Conservation (phyloP, 2,113 vertebrate species). For the Pelvicachromis taeniatus region DNA sequence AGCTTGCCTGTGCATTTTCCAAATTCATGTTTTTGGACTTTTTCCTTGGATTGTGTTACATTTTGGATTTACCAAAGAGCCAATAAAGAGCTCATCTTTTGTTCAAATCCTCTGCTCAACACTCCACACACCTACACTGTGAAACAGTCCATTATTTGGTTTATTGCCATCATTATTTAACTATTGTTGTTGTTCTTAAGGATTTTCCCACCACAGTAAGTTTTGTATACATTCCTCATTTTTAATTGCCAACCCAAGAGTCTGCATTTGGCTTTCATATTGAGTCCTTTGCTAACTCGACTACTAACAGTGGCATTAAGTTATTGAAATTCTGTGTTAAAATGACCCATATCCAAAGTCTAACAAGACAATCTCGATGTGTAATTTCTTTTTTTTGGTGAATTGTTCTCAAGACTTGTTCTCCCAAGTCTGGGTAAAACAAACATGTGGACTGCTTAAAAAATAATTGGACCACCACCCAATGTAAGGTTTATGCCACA, state of each 20-base stretch:
- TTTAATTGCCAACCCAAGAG: not conserved
- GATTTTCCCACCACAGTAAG: not conserved
- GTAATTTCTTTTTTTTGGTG: not conserved
- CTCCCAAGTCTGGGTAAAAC: not conserved
- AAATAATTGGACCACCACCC: not conserved
- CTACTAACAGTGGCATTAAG: not conserved
- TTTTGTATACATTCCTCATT: not conserved
- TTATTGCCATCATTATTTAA: not conserved
- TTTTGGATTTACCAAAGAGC: not conserved
- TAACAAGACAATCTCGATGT: not conserved
- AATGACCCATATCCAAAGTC: not conserved
- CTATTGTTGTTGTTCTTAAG: not conserved
- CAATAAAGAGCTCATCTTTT: not conserved
- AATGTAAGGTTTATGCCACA: not conserved
- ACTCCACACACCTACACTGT: not conserved
- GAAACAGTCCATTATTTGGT: not conserved
- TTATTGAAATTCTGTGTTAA: not conserved
- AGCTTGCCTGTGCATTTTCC: not conserved
- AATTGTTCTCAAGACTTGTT: not conserved
- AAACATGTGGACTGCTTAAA: not conserved
- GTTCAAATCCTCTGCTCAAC: not conserved
- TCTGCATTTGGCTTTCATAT: not conserved
- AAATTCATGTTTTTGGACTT: not conserved
- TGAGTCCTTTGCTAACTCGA: not conserved
- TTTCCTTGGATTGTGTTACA: not conserved